phyloP scores from a whole-genome alignment of 2,797 vertebrate genomes.

The Melanogrammus aeglefinus region DNA sequence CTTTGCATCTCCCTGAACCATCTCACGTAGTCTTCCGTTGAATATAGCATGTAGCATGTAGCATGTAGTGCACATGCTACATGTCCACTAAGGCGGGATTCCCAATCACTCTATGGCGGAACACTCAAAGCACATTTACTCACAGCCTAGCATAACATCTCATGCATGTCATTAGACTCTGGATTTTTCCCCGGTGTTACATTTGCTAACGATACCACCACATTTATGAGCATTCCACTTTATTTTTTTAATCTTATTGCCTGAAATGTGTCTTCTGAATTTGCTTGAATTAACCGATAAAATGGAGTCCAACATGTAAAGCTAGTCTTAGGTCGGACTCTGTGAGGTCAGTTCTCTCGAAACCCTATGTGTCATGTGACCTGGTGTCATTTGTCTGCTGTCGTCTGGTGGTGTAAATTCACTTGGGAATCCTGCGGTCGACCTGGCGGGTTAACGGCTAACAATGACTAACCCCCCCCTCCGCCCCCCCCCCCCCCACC shows the following conservation, averaged over 20 bases:
- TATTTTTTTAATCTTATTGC: neutral
- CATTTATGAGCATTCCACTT: neutral
- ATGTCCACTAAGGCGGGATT: constrained; percentile 25
- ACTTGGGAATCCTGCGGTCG: neutral
- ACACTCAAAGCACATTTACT: neutral
- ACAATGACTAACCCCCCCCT: neutral
- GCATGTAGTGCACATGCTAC: constrained; percentile 23
- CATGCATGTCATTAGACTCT: neutral
- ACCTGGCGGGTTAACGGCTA: neutral
- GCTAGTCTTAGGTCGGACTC: neutral
- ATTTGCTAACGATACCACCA: neutral
- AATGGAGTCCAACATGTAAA: neutral
- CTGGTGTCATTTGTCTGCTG: neutral
- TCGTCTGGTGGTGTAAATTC: neutral
- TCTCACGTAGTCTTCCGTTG: constrained; percentile 14
- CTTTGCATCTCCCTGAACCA: constrained; percentile 25
- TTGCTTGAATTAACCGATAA: neutral
- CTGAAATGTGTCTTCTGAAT: neutral
- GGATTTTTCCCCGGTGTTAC: neutral
- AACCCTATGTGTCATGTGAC: neutral
- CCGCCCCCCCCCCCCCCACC: neutral
- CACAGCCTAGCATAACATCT: neutral
- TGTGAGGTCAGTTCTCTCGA: neutral
- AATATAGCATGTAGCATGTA: constrained; percentile 9
- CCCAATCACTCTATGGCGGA: constrained; percentile 1